Conservation (phyloP, 2,888 invertebrate genomes). For the Tipula helvola region DNA sequence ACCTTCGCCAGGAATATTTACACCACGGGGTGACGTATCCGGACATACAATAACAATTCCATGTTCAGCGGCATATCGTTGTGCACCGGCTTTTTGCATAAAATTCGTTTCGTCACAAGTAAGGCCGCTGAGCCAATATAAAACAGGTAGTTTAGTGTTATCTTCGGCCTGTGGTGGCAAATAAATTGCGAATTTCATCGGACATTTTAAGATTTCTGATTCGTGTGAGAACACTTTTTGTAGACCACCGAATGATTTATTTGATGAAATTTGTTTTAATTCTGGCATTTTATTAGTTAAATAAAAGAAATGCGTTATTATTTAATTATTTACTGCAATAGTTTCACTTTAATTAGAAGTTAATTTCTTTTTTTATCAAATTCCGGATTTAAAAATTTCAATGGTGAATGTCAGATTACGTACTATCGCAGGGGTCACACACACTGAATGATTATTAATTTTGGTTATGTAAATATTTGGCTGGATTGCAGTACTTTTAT, state of each 20-base stretch:
- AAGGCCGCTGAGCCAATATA: conserved; percentile 86
- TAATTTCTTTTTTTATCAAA: background rate
- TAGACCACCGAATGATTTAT: conserved; percentile 67
- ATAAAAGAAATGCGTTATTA: background rate
- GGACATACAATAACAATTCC: conserved; percentile 83
- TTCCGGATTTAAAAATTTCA: background rate
- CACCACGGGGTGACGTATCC: conserved; percentile 89
- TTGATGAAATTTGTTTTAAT: conserved; percentile 49
- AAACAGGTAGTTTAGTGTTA: conserved; percentile 52
- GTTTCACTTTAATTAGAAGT: background rate
- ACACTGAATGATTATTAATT: background rate
- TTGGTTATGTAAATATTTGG: background rate
- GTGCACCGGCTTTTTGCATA: conserved; percentile 89
- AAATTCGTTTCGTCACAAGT: conserved; percentile 94
- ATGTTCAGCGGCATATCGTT: conserved; percentile 74
- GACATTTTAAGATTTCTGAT: conserved; percentile 66
- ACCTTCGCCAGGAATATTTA: conserved; percentile 81
- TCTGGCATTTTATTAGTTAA: conserved; percentile 16
- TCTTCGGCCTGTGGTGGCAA: conserved; percentile 57
- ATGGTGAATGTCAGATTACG: background rate
- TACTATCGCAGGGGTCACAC: background rate
- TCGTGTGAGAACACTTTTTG: conserved; percentile 77
- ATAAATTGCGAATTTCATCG: conserved; percentile 88
- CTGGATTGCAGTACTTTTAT: background rate
- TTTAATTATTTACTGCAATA: background rate